A percentile compares a stretch with the other conserved stretches of the same genome.
Conservation (phyloP, 2,113 vertebrate genomes). For the Oophaga pumilio region DNA sequence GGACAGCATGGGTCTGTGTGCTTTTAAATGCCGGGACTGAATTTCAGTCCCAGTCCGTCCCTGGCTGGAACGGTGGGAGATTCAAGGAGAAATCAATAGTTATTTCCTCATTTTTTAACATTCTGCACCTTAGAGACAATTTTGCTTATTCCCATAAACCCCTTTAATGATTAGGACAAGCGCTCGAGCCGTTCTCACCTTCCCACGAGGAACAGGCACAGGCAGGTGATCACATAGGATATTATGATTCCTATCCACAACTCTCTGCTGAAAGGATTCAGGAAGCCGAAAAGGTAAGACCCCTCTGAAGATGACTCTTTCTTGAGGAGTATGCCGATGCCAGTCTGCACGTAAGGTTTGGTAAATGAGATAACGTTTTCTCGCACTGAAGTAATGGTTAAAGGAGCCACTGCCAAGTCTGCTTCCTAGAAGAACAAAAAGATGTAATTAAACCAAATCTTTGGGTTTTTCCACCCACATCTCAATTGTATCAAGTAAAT, state of each 20-base stretch:
- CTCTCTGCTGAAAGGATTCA: slow-evolving; percentile 82
- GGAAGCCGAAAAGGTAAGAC: slow-evolving; percentile 74
- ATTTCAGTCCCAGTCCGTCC: too few relatives aligned
- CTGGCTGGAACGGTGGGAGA: too few relatives aligned
- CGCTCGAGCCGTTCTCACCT: slow-evolving; percentile 69
- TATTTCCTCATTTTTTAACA: too few relatives aligned
- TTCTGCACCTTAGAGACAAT: too few relatives aligned
- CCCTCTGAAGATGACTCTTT: slow-evolving; percentile 68
- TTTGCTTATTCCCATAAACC: too few relatives aligned
- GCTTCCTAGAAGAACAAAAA: slow-evolving; percentile 73
- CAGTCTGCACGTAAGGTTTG: slow-evolving; percentile 84
- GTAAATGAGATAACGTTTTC: slow-evolving; percentile 82
- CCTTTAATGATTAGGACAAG: neutral
- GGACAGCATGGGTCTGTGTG: too few relatives aligned
- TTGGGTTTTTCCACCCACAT: neutral
- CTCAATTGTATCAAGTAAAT: too few relatives aligned
- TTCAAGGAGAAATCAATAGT: too few relatives aligned
- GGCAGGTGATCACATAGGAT: slow-evolving; percentile 79
- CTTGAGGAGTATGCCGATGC: slow-evolving; percentile 81
- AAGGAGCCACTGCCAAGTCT: slow-evolving; percentile 80
- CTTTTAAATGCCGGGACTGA: too few relatives aligned
- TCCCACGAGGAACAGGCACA: slow-evolving; percentile 82
- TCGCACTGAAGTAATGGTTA: slow-evolving; percentile 77
- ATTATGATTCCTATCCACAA: slow-evolving; percentile 82
- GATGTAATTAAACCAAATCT: neutral